These are phyloP conservation scores for Caradrina clavipalpis DNA, from an alignment of 2,888 invertebrate genomes.

Conservation along the genomic window DNA sequence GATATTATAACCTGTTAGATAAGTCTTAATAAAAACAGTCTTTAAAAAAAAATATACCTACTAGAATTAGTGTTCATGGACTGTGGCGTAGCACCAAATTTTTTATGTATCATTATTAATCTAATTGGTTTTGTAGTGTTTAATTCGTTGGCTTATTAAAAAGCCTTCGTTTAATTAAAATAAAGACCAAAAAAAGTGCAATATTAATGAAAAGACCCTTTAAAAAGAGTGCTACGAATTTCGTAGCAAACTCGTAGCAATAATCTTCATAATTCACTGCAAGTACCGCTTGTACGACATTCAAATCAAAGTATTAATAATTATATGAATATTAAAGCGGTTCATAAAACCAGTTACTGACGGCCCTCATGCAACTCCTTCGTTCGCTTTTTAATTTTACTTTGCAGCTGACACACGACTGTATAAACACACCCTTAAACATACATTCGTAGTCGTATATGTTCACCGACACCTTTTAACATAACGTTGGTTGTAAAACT, in stretches of 20 bases:
- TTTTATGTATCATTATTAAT: not conserved
- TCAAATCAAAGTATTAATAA: constrained; percentile 3
- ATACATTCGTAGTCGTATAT: constrained; percentile 62
- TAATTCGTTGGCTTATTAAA: fast-evolving
- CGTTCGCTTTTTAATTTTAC: constrained; percentile 87
- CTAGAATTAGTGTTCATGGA: not conserved
- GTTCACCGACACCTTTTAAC: constrained; percentile 53
- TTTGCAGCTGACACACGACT: constrained; percentile 85
- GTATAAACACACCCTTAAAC: constrained; percentile 84
- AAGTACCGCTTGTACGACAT: not conserved
- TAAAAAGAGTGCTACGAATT: constrained; percentile 41
- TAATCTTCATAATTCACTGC: not conserved
- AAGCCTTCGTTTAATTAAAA: not conserved
- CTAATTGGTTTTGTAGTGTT: not conserved
- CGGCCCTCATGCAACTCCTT: constrained; percentile 75
- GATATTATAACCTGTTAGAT: constrained; percentile 1
- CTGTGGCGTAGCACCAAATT: not conserved
- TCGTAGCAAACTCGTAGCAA: constrained; percentile 57
- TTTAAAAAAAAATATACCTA: not conserved
- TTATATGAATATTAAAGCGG: not conserved
- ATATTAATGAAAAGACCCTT: not conserved
- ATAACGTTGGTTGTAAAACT: constrained; percentile 28
- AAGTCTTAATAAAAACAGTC: not conserved
- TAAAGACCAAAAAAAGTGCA: not conserved
- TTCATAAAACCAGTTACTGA: constrained; percentile 34